Percentiles rank a stretch among this genome's conserved stretches.
These are phyloP conservation scores for Gulo gulo DNA, from an alignment of 2,113 vertebrate genomes.

Conservation along the genomic window DNA sequence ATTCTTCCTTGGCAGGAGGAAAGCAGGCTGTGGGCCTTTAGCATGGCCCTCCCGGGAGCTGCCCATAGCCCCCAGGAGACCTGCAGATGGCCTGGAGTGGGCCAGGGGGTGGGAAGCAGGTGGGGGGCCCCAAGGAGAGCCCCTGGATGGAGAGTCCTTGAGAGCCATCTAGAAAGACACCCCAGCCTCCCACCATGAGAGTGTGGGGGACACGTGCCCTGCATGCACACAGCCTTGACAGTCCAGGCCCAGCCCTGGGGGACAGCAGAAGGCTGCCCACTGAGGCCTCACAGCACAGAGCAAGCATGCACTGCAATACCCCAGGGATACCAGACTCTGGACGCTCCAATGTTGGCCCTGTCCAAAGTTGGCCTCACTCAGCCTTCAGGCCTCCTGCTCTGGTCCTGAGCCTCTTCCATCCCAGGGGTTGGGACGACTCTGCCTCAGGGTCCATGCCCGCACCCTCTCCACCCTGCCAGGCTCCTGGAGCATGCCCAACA, in stretches of 20 bases:
- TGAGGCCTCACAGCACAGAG: too few species aligned
- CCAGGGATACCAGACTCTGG: accelerated
- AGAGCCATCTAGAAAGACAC: not conserved
- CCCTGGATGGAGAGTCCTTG: not conserved
- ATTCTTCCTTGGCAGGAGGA: not conserved
- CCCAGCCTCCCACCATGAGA: accelerated
- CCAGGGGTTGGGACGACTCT: not conserved
- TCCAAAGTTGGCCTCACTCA: not conserved
- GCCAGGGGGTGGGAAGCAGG: not conserved
- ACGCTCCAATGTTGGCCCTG: not conserved
- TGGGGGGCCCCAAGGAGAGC: not conserved
- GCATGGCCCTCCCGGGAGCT: not conserved
- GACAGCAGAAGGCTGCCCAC: not conserved
- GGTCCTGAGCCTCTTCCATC: not conserved
- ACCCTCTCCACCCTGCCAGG: not conserved
- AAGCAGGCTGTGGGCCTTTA: not conserved
- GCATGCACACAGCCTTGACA: not conserved
- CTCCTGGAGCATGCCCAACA: not conserved
- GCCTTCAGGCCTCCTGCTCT: not conserved
- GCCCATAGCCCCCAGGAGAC: accelerated
- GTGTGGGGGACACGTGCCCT: accelerated
- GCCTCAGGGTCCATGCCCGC: accelerated
- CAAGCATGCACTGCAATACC: not conserved
- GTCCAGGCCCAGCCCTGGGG: not conserved
- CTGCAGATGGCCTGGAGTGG: not conserved